These are phyloP conservation scores for Phalacrocorax brasilianus DNA, from an alignment of 2,113 vertebrate genomes.

Conservation along the genomic window DNA sequence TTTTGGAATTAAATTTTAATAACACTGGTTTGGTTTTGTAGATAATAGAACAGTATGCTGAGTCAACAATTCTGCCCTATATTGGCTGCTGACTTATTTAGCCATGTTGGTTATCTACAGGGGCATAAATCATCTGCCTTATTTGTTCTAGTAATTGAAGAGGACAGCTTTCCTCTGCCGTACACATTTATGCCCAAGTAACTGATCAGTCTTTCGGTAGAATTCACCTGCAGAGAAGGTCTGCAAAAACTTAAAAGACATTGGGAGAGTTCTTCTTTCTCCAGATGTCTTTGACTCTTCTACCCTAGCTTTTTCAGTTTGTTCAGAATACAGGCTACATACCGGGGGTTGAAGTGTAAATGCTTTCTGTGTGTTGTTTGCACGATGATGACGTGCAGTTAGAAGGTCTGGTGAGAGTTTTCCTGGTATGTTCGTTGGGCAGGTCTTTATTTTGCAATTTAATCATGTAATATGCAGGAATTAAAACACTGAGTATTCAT, in stretches of 20 bases:
- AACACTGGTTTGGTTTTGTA: not conserved
- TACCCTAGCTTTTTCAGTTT: not conserved
- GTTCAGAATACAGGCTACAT: not conserved
- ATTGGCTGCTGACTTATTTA: not conserved
- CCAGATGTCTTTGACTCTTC: not conserved
- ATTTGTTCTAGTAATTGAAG: not conserved
- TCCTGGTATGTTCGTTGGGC: not conserved
- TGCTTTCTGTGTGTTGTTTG: not conserved
- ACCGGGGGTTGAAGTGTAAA: not conserved
- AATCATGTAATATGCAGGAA: not conserved
- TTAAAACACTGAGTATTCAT: not conserved
- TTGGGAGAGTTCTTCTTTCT: not conserved
- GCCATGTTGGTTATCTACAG: not conserved
- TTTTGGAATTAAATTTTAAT: not conserved
- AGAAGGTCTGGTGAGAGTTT: not conserved
- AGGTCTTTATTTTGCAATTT: not conserved
- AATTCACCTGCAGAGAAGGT: not conserved
- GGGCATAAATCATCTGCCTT: not conserved
- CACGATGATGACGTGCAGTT: not conserved
- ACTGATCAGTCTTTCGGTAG: not conserved
- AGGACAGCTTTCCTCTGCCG: not conserved
- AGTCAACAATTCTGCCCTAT: not conserved
- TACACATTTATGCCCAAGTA: not conserved
- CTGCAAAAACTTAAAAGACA: not conserved
- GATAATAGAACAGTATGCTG: not conserved